Percentiles rank a stretch among this genome's conserved stretches.
Evolutionary conservation across 2,888 invertebrate species (phyloP).

Genomic region (Brassicogethes aeneus): DNA sequence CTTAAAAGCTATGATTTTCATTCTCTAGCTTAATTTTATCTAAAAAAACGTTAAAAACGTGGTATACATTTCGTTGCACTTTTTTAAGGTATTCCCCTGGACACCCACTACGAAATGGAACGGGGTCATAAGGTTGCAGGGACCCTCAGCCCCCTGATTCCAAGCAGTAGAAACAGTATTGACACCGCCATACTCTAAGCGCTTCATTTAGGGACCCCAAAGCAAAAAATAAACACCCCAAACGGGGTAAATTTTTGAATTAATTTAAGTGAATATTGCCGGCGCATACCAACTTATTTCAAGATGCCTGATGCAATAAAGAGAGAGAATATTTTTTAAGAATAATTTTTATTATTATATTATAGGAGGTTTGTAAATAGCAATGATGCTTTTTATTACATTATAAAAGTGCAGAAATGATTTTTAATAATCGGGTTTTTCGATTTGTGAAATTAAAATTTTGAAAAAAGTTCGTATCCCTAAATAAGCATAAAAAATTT

Average conservation of each 20-base stretch:
- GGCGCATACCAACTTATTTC: not conserved
- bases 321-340: not conserved
- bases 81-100: conserved; percentile 54
- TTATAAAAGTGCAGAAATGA: too few relatives aligned
- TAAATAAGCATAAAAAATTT: too few relatives aligned
- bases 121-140: conserved; percentile 68
- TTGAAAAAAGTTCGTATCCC: too few relatives aligned
- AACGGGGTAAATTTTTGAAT: not conserved
- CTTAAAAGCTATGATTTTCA: too few relatives aligned
- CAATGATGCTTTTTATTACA: too few relatives aligned
- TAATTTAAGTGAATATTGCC: not conserved
- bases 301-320: not conserved
- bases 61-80: not conserved
- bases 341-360: not conserved
- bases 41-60: too few relatives aligned
- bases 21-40: too few relatives aligned
- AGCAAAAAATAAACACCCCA: too few relatives aligned
- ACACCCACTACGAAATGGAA: conserved; percentile 76
- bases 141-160: conserved; percentile 71
- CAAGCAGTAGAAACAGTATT: conserved; percentile 31
- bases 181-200: conserved; percentile 37
- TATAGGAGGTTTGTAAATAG: too few relatives aligned
- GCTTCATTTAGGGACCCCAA: not conserved
- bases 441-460: too few relatives aligned
- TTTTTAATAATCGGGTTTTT: too few relatives aligned